phyloP scores from a whole-genome alignment of 1,140 invertebrate genomes.

The Micrasema minimum region DNA sequence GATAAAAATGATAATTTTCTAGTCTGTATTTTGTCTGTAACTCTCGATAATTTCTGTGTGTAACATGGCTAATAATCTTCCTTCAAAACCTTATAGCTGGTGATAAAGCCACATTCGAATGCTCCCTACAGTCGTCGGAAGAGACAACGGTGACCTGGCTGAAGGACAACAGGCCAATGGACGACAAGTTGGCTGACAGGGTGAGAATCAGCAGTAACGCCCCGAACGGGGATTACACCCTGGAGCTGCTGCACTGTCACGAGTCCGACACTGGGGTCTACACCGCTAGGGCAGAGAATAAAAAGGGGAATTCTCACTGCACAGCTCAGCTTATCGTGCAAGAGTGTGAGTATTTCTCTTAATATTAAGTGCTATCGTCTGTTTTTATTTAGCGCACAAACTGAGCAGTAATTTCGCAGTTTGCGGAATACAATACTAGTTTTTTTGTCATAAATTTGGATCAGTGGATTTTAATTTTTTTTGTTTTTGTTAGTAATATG shows the following conservation, averaged over 20 bases:
- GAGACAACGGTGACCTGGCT: constrained; percentile 83
- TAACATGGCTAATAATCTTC: too few relatives aligned
- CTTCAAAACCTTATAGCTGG: constrained; percentile 72
- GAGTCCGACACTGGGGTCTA: constrained; percentile 91
- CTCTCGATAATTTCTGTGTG: too few relatives aligned
- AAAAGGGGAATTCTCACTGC: constrained; percentile 81
- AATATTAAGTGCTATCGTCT: too few relatives aligned
- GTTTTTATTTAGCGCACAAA: too few relatives aligned
- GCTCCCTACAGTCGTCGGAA: constrained; percentile 69
- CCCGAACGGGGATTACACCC: constrained; percentile 69
- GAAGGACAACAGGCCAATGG: constrained; percentile 87
- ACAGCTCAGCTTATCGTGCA: constrained; percentile 87
- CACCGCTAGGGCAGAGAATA: constrained; percentile 88
- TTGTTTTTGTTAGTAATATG: too few relatives aligned
- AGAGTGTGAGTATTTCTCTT: constrained; percentile 71
- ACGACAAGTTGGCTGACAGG: constrained; percentile 80
- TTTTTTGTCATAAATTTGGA: too few relatives aligned
- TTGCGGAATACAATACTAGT: too few relatives aligned
- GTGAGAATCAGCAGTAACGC: constrained; percentile 70
- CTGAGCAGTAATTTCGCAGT: too few relatives aligned
- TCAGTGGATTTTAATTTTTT: too few relatives aligned
- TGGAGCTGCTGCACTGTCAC: constrained; percentile 83
- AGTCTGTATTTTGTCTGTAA: too few relatives aligned
- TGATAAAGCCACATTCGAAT: constrained; percentile 86
- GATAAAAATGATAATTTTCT: too few relatives aligned